These are phyloP conservation scores for Macrotrachela quadricornifera DNA, from an alignment of 1,140 invertebrate genomes.

Conservation along the genomic window DNA sequence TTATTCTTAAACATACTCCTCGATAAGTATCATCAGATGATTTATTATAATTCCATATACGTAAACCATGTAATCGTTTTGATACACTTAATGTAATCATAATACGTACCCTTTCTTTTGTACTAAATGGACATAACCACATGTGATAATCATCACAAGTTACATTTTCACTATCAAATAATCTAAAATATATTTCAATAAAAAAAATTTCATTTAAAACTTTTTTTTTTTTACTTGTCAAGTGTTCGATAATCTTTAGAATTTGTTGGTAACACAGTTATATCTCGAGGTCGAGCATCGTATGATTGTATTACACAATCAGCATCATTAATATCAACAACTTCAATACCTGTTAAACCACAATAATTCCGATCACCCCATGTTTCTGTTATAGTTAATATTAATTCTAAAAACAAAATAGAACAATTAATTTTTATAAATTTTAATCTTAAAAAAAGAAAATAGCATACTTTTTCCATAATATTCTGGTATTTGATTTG, in stretches of 20 bases:
- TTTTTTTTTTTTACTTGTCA: slow-evolving; percentile 22
- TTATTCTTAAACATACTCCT: slow-evolving; percentile 39
- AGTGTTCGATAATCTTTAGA: slow-evolving; percentile 25
- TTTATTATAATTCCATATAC: slow-evolving; percentile 60
- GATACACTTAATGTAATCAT: slow-evolving; percentile 20
- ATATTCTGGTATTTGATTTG: slow-evolving; percentile 18
- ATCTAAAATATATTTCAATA: slow-evolving; percentile 13
- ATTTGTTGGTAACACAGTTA: slow-evolving; percentile 20
- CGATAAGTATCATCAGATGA: slow-evolving; percentile 46
- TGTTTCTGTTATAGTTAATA: slow-evolving; percentile 31
- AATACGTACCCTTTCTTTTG: slow-evolving; percentile 18
- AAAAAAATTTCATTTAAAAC: slow-evolving; percentile 6
- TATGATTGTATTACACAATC: slow-evolving; percentile 17
- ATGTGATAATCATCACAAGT: slow-evolving; percentile 31
- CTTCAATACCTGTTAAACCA: slow-evolving; percentile 33
- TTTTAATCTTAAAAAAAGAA: neutral
- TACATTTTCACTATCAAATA: slow-evolving; percentile 30
- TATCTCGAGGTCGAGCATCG: slow-evolving; percentile 19
- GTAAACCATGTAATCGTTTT: slow-evolving; percentile 31
- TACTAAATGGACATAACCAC: slow-evolving; percentile 33
- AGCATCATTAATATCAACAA: slow-evolving; percentile 28
- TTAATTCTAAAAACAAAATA: slow-evolving; percentile 18
- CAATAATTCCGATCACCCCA: slow-evolving; percentile 33
- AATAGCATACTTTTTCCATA: slow-evolving; percentile 17
- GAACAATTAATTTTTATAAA: neutral